phyloP scores from a whole-genome alignment of 1,140 invertebrate species.

The Ectropis grisescens region DNA sequence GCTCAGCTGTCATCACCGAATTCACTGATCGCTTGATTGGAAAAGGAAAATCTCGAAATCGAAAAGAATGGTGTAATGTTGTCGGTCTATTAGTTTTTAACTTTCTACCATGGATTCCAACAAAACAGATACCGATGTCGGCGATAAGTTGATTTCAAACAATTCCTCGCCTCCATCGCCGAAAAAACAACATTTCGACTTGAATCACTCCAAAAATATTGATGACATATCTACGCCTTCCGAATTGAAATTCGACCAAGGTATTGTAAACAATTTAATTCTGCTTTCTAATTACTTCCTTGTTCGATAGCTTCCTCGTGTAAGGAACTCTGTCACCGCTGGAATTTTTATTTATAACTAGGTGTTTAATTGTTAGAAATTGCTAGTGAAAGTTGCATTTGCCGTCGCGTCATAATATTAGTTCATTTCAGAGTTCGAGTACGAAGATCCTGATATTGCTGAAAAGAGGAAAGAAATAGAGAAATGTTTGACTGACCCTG shows the following conservation, averaged over 20 bases:
- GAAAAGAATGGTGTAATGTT: slow-evolving; percentile 48
- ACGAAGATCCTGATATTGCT: slow-evolving; percentile 44
- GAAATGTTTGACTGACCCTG: slow-evolving; percentile 45
- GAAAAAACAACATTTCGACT: slow-evolving; percentile 28
- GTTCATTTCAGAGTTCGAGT: slow-evolving; percentile 36
- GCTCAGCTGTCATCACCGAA: too few species aligned
- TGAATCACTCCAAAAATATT: slow-evolving; percentile 60
- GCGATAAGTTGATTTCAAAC: slow-evolving; percentile 48
- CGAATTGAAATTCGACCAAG: slow-evolving; percentile 65
- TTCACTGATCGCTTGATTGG: too few species aligned
- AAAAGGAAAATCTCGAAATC: too few species aligned
- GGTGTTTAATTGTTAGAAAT: slow-evolving; percentile 1
- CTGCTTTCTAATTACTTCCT: slow-evolving; percentile 10
- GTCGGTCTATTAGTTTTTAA: slow-evolving; percentile 43
- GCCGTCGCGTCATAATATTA: slow-evolving; percentile 8
- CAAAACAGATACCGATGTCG: slow-evolving; percentile 33
- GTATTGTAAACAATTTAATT: slow-evolving; percentile 58
- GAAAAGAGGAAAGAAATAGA: slow-evolving; percentile 56
- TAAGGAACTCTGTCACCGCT: too few species aligned
- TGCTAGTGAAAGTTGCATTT: slow-evolving; percentile 9
- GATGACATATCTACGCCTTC: slow-evolving; percentile 69
- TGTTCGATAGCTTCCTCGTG: not conserved
- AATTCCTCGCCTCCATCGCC: slow-evolving; percentile 34
- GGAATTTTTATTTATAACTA: too few species aligned
- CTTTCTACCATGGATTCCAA: slow-evolving; percentile 50